These are phyloP conservation scores for Erethizon dorsatum DNA, from an alignment of 2,797 vertebrate genomes.

Conservation along the genomic window DNA sequence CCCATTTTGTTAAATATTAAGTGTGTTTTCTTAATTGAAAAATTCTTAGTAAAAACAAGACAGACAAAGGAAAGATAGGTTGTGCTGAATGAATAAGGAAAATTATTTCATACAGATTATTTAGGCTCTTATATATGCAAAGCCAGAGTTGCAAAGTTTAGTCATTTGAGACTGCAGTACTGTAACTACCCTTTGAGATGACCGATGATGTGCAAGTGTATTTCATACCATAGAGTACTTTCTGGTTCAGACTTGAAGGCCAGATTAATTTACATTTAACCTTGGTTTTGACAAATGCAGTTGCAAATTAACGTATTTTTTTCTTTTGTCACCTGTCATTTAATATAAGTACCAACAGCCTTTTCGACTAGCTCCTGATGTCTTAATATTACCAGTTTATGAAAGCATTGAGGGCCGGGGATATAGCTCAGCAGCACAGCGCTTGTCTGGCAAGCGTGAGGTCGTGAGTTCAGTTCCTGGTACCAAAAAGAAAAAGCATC, in stretches of 20 bases:
- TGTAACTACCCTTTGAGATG: conserved; percentile 24
- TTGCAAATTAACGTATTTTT: conserved; percentile 38
- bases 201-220: not conserved
- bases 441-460: too few relatives aligned
- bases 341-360: not conserved
- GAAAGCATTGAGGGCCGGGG: not conserved
- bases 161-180: conserved; percentile 11
- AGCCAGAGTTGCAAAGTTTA: conserved; percentile 8
- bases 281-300: conserved; percentile 15
- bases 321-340: not conserved
- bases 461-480: too few relatives aligned
- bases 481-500: not conserved
- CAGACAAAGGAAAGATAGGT: conserved; percentile 18
- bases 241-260: conserved; percentile 34
- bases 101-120: conserved; percentile 41
- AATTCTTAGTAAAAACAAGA: conserved; percentile 30
- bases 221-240: conserved; percentile 48
- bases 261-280: conserved; percentile 44
- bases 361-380: conserved; percentile 55
- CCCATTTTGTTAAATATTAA: conserved; percentile 21
- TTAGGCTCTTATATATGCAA: not conserved
- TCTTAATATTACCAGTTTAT: conserved; percentile 10
- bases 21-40: conserved; percentile 37
- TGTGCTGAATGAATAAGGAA: conserved; percentile 49
- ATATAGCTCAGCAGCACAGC: too few relatives aligned